These are phyloP conservation scores for Pollenia labialis DNA, from an alignment of 2,888 invertebrate species.

Conservation along the genomic window DNA sequence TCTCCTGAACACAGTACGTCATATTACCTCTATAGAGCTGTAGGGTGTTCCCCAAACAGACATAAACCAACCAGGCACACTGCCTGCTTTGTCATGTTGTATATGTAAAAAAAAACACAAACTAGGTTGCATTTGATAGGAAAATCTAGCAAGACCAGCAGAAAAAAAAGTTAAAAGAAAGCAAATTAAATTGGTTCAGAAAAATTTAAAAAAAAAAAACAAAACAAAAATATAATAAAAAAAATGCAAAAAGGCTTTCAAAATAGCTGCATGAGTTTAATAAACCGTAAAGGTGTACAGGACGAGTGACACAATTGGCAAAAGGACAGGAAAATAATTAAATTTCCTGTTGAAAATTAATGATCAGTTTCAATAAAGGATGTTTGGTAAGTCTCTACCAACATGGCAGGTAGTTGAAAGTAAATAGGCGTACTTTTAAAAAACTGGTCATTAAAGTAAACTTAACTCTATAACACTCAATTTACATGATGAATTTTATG, in stretches of 20 bases:
- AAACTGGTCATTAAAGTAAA: no score
- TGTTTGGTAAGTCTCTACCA: no score
- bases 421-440: no score
- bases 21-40: not conserved
- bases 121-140: conserved; percentile 46
- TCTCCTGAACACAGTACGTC: no score
- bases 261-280: not conserved
- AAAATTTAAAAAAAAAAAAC: not conserved
- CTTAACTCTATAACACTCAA: no score
- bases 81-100: conserved; percentile 50
- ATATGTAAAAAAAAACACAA: conserved; percentile 14
- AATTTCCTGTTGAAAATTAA: not conserved
- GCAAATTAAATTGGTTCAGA: conserved; percentile 4
- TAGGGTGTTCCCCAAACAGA: not conserved
- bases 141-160: conserved; percentile 34
- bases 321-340: conserved; percentile 2
- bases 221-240: not conserved
- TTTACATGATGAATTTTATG: no score
- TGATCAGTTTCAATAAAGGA: no score
- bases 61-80: conserved; percentile 6
- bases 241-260: not conserved
- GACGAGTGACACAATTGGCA: not conserved
- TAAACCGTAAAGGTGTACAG: not conserved
- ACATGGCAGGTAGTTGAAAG: not conserved
- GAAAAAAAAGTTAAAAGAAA: conserved; percentile 1